Evolutionary conservation across 2,888 invertebrate species (phyloP).

Genomic region (Drosophila setosimentum): DNA sequence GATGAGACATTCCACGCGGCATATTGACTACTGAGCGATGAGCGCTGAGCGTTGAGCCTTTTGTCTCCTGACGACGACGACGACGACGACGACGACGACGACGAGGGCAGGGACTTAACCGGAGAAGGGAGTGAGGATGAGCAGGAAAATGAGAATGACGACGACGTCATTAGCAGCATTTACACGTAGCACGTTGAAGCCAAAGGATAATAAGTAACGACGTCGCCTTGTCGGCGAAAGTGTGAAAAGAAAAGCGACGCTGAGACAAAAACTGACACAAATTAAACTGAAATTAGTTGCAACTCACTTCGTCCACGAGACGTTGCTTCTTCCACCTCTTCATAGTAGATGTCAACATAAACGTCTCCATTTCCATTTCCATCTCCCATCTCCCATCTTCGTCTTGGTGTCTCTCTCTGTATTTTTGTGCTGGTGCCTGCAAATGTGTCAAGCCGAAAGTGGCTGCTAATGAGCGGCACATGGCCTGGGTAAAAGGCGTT

Average conservation of each 20-base stretch:
- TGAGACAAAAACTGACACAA: conserved; percentile 75
- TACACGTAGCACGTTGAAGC: conserved; percentile 64
- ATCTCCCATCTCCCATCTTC: background rate
- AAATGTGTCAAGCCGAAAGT: conserved; percentile 54
- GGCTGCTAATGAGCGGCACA: conserved; percentile 58
- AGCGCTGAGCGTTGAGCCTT: conserved; percentile 40
- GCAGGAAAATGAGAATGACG: conserved; percentile 17
- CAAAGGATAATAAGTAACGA: conserved; percentile 74
- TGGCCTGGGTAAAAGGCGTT: conserved; percentile 33
- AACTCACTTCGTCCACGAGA: conserved; percentile 59
- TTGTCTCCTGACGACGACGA: conserved; percentile 62
- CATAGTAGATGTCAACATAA: conserved; percentile 3
- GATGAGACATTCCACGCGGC: conserved; percentile 33
- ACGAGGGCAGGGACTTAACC: background rate
- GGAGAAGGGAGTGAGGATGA: background rate
- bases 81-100: conserved; percentile 56
- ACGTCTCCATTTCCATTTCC: conserved; percentile 15
- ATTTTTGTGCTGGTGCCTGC: conserved; percentile 12
- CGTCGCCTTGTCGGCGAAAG: conserved; percentile 40
- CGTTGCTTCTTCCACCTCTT: conserved; percentile 12
- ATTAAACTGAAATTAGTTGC: conserved; percentile 80
- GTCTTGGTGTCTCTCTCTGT: background rate
- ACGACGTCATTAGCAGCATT: conserved; percentile 78
- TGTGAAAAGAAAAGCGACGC: conserved; percentile 66
- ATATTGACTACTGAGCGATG: conserved; percentile 24